Base-by-base conservation (phyloP, 2,888 invertebrate genomes). In the Octonoba sinensis region DNA sequence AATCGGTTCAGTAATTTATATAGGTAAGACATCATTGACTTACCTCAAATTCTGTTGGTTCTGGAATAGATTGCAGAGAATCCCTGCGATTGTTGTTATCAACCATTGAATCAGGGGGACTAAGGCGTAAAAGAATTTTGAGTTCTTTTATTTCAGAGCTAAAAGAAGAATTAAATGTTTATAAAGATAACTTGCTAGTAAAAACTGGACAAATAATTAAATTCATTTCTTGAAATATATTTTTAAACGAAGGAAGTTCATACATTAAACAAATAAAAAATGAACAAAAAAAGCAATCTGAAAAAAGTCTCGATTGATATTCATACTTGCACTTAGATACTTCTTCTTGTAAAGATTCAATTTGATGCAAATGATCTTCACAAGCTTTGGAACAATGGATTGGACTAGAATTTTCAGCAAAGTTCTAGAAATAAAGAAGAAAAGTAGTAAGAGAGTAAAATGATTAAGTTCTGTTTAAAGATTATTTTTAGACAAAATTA, bases 81-180 rank as follows among this genome's bases (percentile, higher is more conserved):
- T 75, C 71, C 22, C 65, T 51, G 15, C 69, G 47, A 60, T 71
- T 71, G 49, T 78, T 65, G 56, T 71, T 72, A 62, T 70, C 65
- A 57, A 64, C 74, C 72, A 82, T 75, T n/a, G 71, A 71, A 22
- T 71, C 71, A 22, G 82, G 82, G 75, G 82, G 82, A 75, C 82
- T 82, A 66, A 76, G 66, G 51, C 75, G 82, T 65, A 82, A 66
- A 13, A 82, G 60, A 44, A 82, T 24, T 51, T 76, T 75, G 49
- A 82, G 66, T 71, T 82, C 82, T 66, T 82, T 82, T n/a, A 82
- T 82, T 82, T 82, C 82, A 66, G 82, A 82, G 60, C 82, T 82
- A 18, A 47, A 54, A 59, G n/a, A 27, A 27, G 59, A 49, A 3
- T 57, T 57, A 20, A 18, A 3, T 6, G 2, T n/a, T 27, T 27